Conservation (phyloP, 1,140 invertebrate species). For the Plodia interpunctella region DNA sequence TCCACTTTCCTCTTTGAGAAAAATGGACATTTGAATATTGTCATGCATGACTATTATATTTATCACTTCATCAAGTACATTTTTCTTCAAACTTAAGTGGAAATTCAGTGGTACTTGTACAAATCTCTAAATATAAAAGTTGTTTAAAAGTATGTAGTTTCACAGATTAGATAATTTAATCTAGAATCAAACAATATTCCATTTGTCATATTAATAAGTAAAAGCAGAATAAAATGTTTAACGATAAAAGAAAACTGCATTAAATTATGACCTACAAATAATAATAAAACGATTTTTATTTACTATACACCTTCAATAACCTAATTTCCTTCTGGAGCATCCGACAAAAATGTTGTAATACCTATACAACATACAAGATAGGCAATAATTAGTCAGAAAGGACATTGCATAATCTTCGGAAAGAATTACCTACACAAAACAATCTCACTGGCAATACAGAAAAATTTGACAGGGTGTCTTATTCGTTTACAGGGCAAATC, state of each 20-base stretch:
- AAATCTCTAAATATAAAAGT: conserved; percentile 76
- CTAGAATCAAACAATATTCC: conserved; percentile 75
- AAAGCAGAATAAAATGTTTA: conserved; percentile 73
- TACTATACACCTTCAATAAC: conserved; percentile 8
- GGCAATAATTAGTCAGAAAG: too few relatives aligned
- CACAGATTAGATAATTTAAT: conserved; percentile 72
- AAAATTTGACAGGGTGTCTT: too few relatives aligned
- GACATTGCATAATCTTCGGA: too few relatives aligned
- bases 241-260: conserved; percentile 70
- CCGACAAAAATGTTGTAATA: too few relatives aligned
- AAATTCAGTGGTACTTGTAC: conserved; percentile 49
- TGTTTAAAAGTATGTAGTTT: conserved; percentile 73
- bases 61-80: not conserved
- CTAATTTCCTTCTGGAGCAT: too few relatives aligned
- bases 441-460: too few relatives aligned
- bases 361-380: too few relatives aligned
- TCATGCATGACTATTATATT: too few relatives aligned
- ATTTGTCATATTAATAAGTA: conserved; percentile 75
- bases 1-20: too few relatives aligned
- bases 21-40: too few relatives aligned
- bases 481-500: too few relatives aligned
- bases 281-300: conserved; percentile 54
- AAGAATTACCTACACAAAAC: too few relatives aligned
- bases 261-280: conserved; percentile 76
- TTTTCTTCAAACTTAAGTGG: not conserved